These are phyloP conservation scores for Bilobella aurantiaca DNA, from an alignment of 1,140 invertebrate genomes.

Conservation along the genomic window DNA sequence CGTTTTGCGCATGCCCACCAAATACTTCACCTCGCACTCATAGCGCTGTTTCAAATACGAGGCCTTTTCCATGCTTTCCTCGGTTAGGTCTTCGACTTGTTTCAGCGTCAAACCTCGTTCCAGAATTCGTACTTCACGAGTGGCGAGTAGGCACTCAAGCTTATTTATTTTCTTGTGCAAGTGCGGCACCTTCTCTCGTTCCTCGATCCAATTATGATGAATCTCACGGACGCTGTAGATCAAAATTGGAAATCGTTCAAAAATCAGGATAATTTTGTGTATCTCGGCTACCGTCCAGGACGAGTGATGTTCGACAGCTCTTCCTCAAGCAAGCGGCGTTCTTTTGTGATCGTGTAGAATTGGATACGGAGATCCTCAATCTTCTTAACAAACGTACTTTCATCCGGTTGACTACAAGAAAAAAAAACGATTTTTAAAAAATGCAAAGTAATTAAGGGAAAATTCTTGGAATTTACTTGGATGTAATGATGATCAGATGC, in stretches of 20 bases:
- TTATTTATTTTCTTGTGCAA: conserved; percentile 17
- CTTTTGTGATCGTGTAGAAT: conserved; percentile 21
- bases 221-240: conserved; percentile 21
- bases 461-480: conserved; percentile 18
- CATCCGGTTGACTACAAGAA: conserved; percentile 27
- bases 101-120: conserved; percentile 24
- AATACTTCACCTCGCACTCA: conserved; percentile 14
- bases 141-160: conserved; percentile 22
- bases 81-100: conserved; percentile 21
- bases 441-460: background rate
- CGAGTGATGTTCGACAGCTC: conserved; percentile 21
- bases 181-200: conserved; percentile 15
- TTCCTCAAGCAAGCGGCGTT: conserved; percentile 20
- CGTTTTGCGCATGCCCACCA: conserved; percentile 15
- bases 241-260: background rate
- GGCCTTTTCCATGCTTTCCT: conserved; percentile 15
- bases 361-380: conserved; percentile 25
- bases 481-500: conserved; percentile 21
- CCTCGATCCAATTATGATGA: conserved; percentile 23
- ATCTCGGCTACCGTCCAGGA: conserved; percentile 9
- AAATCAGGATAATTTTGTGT: background rate
- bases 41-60: conserved; percentile 22
- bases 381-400: conserved; percentile 5
- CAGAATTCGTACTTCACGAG: conserved; percentile 13
- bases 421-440: background rate